Conservation (phyloP, 2,113 vertebrate species). For the Atherinomorus stipes region DNA sequence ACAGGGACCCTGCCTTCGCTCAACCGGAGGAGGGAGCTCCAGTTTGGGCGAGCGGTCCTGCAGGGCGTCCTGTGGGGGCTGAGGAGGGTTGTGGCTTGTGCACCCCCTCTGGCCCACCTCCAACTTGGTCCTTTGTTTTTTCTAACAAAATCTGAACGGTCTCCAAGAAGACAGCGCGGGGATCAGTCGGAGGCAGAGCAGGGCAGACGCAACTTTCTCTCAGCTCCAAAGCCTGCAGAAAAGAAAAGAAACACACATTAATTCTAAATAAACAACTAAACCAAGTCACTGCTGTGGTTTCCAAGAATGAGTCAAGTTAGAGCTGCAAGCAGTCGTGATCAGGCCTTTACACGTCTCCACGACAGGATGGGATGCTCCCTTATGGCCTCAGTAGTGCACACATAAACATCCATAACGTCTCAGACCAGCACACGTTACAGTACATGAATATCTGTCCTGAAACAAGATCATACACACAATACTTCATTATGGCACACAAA, state of each 20-base stretch:
- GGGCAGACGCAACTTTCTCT: conserved; percentile 90
- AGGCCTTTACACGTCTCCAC: no score
- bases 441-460: no score
- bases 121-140: conserved; percentile 52
- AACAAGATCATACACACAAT: no score
- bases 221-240: conserved; percentile 90
- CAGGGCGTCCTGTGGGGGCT: conserved; percentile 1
- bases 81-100: neutral
- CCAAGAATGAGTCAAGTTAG: neutral
- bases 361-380: no score
- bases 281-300: no score
- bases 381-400: no score
- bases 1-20: neutral
- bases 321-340: no score
- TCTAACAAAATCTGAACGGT: conserved; percentile 83
- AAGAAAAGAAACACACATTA: neutral
- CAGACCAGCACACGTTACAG: neutral
- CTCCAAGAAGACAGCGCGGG: conserved; percentile 87
- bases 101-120: conserved; percentile 1
- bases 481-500: no score
- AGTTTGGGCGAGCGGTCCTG: conserved; percentile 41
- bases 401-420: neutral
- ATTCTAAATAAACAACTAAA: neutral
- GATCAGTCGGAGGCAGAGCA: conserved; percentile 87
- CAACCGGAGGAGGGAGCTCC: conserved; percentile 2